Base-by-base conservation (phyloP, 2,113 vertebrate species). In the Pionites leucogaster region DNA sequence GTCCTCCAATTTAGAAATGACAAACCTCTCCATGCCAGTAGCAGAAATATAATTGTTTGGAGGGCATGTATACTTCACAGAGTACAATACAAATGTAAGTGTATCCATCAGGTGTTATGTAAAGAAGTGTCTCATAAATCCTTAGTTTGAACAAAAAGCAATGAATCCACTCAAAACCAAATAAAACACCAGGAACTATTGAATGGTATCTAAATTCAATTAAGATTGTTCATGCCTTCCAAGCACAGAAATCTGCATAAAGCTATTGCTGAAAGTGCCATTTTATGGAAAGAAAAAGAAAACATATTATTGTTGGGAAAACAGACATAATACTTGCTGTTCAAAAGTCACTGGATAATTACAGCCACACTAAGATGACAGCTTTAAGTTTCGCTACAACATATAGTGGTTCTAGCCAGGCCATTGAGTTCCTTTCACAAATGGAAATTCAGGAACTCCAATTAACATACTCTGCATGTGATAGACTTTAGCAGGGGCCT, bases 281-380 rank as follows among this genome's bases (percentile, higher is more conserved):
- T 92, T 93, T 92, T 64, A 90, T 23, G 24, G 35, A 67, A 15
- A 53, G 28, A 62, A 92, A 84, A 88, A 33, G 82, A 68, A 69
- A 90, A 77, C 4, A 46, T 23, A 68, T 70, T 72, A 70, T 68
- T 76, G 50, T 7, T 86, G 79, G 31, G 35, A 88, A 92, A 92
- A 82, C 55, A 80, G 83, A 74, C 71, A 39, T 25, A 35, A n/a
- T 57, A 50, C 67, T 85, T 53, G 27, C 60, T 49, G 24, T 85
- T 92, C 85, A 85, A 65, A 95, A 93, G 64, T 83, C 55, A 75
- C 39, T 35, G 23, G 68, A 60, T 93, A 85, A 96, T 80, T 88
- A 86, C 46, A 90, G 67, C 76, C 76, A 80, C 92, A 87, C 19
- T 44, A 82, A 74, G 63, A 93, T 50, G 79, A 91, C 53, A 69